Evolutionary conservation across 1,140 invertebrate genomes (phyloP), one percentile per base, ranked within the genome.

Genomic region (Aphidius gifuensis): DNA sequence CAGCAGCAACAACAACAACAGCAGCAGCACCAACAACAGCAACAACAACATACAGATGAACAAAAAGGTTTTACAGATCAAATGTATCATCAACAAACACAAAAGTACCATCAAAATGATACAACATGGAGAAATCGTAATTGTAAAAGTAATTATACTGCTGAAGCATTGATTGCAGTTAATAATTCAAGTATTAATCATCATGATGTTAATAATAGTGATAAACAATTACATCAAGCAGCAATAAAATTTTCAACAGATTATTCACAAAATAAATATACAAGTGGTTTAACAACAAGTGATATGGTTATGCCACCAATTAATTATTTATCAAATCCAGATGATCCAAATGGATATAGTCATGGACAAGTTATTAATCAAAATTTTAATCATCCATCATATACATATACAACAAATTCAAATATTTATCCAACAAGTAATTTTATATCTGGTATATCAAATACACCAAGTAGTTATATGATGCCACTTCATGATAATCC

Each of bases 101-200:
- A 77, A 23, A 75, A 77, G 6, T 76, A 79, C 54, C 76, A 78
- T n/a, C 78, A 81, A 55, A 79, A 80, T 57, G 78, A 80, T 7
- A 64, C 71, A 11, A 70, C 77, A 4, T 81, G 80, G 80, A 69
- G 79, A 61, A 72, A 67, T 39, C 68, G 80, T 49, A 80, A 81
- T 55, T 81, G 80, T 43, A 83, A 83, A 32, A 85, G 81, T 53
- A 86, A 82, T 73, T 86, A 86, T 58, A 86, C 85, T 5, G 85
- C 85, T 0, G 85, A 86, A 63, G 83, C 85, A 11, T 67, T 86
- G 9, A 86, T 86, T 51, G 80, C 80, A 54, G 79, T 68, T 47
- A 83, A 62, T 58, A 56, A 68, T 57, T 73, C 56, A 40, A 79
- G 64, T 65, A 71, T 77, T 58, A 16, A 16, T 32, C 23, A 32